These are phyloP conservation scores for Artibeus jamaicensis DNA, from an alignment of 2,797 vertebrate genomes.

Conservation along the genomic window DNA sequence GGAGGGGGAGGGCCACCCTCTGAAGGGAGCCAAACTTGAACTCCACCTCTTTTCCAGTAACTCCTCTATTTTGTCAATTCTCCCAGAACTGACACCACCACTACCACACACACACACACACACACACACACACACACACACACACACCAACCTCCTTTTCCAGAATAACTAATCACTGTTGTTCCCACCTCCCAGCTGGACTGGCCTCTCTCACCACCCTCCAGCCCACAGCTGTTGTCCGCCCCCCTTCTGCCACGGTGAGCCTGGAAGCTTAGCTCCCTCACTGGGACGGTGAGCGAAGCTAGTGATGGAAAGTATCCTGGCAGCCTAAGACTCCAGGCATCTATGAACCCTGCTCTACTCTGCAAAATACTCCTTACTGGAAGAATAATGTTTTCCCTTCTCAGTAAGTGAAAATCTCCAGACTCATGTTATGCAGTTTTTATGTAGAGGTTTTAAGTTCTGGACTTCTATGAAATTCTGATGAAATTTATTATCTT, in stretches of 20 bases:
- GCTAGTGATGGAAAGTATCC: neutral
- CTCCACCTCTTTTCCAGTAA: conserved; percentile 15
- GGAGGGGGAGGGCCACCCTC: neutral
- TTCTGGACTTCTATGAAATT: conserved; percentile 9
- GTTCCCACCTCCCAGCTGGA: neutral
- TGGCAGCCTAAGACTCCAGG: neutral
- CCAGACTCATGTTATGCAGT: neutral
- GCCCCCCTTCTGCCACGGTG: neutral
- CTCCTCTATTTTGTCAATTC: neutral
- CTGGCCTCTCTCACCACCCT: neutral
- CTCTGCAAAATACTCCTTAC: neutral
- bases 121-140: too few species aligned
- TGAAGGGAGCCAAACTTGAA: conserved; percentile 5
- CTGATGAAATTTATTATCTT: neutral
- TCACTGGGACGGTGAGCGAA: neutral
- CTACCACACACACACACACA: too few species aligned
- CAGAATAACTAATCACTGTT: conserved; percentile 7
- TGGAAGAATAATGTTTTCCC: neutral
- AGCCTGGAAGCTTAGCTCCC: neutral
- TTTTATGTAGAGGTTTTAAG: neutral
- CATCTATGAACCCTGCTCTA: neutral
- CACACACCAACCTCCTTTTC: neutral
- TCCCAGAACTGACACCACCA: neutral
- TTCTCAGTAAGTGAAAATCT: conserved; percentile 1
- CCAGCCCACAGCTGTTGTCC: neutral